These are phyloP conservation scores for Carettochelys insculpta DNA, from an alignment of 2,113 vertebrate species.

Conservation along the genomic window DNA sequence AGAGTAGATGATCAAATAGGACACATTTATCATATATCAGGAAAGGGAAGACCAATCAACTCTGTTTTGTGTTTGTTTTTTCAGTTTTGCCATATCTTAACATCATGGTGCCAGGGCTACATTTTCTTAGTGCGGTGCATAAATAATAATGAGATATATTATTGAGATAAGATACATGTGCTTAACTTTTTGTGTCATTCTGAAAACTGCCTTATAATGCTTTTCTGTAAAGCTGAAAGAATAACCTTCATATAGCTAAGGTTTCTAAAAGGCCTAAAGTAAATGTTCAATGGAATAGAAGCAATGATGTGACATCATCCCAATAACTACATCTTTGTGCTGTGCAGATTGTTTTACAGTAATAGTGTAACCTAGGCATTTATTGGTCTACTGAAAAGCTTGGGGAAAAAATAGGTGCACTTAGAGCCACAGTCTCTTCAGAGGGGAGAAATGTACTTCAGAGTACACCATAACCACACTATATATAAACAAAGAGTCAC, in stretches of 20 bases:
- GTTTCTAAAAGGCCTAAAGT: constrained; percentile 70
- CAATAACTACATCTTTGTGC: constrained; percentile 69
- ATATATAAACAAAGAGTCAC: background rate
- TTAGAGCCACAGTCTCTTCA: constrained; percentile 49
- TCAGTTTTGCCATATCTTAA: background rate
- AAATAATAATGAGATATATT: constrained; percentile 35
- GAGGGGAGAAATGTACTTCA: constrained; percentile 23
- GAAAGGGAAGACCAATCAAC: too few species aligned
- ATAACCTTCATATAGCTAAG: constrained; percentile 52
- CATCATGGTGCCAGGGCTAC: constrained; percentile 3
- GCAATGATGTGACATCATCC: constrained; percentile 65
- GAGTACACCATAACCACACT: background rate
- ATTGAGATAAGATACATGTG: too few species aligned
- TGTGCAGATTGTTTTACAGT: constrained; percentile 68
- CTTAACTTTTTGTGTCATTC: constrained; percentile 26
- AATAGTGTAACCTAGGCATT: constrained; percentile 71
- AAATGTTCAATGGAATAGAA: constrained; percentile 56
- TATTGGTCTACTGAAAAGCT: constrained; percentile 65
- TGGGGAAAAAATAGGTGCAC: constrained; percentile 27
- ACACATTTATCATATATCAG: too few species aligned
- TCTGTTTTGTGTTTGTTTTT: constrained; percentile 3
- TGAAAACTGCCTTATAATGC: constrained; percentile 49
- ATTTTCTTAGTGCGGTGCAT: constrained; percentile 17
- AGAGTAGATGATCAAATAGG: background rate
- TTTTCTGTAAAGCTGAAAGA: constrained; percentile 60